Evolutionary conservation across 2,113 vertebrate species (phyloP), one percentile per base, ranked within the genome.

Genomic region (Pelecanus crispus): DNA sequence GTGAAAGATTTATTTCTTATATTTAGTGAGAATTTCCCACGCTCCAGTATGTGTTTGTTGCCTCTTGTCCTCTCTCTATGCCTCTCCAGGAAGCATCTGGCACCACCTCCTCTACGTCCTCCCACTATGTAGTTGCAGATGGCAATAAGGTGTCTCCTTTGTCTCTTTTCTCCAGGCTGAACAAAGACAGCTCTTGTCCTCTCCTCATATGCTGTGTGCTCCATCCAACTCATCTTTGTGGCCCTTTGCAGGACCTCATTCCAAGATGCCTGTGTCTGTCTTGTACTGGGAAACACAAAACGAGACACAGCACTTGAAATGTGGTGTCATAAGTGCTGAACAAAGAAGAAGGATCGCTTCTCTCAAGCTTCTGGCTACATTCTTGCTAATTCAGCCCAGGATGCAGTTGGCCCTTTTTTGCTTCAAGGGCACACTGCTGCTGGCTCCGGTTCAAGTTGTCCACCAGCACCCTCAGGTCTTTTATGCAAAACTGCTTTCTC

Each of bases 191-290:
- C 17, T 77, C 24, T 63, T 8, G 3, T 28, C 7, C 13, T 74
- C 55, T 45, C 32, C 34, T 53, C 12, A 8, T 14, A 4, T 7
- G 22, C 19, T 0, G 0, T 7, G 7, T 65, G 31, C 40, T 86
- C 13, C 32, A 61, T 81, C 53, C 59, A 72, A 0, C 11, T 32
- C 36, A 10, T 6, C 8, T 34, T 47, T 11, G 8, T 10, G 26
- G 17, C 13, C 13, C 11, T 70, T 70, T 70, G n/a, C 40, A 68
- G 59, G 38, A 36, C 25, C 12, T 68, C 47, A 1, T 62, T 72
- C 12, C 53, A 32, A 0, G 21, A 49, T 16, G 3, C 11, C 11
- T 17, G 1, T 2, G 0, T 29, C 47, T 40, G 1, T 22, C 36
- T 40, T 28, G 28, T 17, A 24, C 31, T 32, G 8, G 0, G 16